phyloP scores from a whole-genome alignment of 2,797 vertebrate species.

The Enteromius anoplus region DNA sequence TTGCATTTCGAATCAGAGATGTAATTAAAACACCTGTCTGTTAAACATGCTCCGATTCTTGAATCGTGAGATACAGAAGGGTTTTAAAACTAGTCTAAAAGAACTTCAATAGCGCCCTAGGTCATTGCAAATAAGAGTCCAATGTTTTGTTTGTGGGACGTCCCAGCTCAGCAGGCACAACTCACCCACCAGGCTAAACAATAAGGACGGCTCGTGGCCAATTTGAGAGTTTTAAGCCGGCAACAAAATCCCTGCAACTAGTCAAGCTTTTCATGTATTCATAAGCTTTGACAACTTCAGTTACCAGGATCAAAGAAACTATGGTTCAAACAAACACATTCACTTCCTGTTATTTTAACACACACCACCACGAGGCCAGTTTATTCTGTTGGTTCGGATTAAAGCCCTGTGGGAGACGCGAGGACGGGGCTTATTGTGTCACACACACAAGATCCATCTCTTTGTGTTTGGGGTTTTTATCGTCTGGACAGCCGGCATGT shows the following conservation, averaged over 20 bases:
- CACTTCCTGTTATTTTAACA: neutral
- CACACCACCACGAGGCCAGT: neutral
- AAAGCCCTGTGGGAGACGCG: conserved; percentile 23
- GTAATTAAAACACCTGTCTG: neutral
- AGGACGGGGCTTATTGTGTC: neutral
- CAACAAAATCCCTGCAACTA: neutral
- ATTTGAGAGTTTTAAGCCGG: neutral
- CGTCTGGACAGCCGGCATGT: neutral
- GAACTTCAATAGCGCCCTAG: too few relatives aligned
- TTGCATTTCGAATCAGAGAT: neutral
- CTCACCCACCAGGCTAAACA: neutral
- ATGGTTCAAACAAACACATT: conserved; percentile 8
- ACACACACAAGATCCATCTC: neutral
- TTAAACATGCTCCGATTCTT: neutral
- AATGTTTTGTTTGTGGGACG: neutral
- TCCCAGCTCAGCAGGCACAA: neutral
- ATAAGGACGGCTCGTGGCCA: neutral
- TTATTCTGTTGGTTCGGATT: conserved; percentile 30
- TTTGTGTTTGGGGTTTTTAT: neutral
- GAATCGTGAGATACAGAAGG: neutral
- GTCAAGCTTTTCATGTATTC: neutral
- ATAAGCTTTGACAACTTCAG: neutral
- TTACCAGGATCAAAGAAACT: conserved; percentile 4
- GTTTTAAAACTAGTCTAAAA: neutral
- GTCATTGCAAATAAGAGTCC: neutral